A percentile compares a stretch with the other conserved stretches of the same genome.
Evolutionary conservation across 1,140 invertebrate genomes (phyloP).

Genomic region (Drosophila ficusphila): DNA sequence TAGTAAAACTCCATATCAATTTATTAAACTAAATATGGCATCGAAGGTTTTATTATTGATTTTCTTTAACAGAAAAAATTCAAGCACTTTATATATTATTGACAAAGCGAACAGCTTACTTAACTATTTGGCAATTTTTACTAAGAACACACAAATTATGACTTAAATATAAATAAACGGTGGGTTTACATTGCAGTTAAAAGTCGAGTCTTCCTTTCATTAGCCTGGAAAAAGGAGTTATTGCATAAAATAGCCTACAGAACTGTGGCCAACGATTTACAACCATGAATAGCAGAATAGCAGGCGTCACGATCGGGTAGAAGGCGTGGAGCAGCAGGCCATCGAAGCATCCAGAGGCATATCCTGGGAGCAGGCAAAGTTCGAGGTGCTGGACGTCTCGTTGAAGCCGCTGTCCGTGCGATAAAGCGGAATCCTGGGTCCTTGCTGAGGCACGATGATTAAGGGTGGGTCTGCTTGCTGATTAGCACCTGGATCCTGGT

Average conservation of each 20-base stretch:
- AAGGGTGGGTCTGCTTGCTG: slow-evolving; percentile 1
- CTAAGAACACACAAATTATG: slow-evolving; percentile 14
- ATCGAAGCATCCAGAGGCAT: slow-evolving; percentile 64
- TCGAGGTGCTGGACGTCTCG: slow-evolving; percentile 73
- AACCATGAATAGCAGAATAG: not conserved
- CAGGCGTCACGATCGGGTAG: slow-evolving; percentile 54
- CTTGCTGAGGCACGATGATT: not conserved
- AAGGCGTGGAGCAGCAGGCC: slow-evolving; percentile 75
- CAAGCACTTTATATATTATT: too few species aligned
- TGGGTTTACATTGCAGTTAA: slow-evolving; percentile 31
- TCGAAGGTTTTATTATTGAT: not conserved
- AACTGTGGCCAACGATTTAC: slow-evolving; percentile 7
- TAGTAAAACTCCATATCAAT: not conserved
- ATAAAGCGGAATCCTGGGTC: slow-evolving; percentile 48
- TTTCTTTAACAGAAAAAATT: not conserved
- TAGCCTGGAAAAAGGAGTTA: slow-evolving; percentile 36
- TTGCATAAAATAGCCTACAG: slow-evolving; percentile 46
- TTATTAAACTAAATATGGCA: slow-evolving; percentile 2
- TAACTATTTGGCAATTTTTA: slow-evolving; percentile 37
- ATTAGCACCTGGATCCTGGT: not conserved
- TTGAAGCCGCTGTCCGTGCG: slow-evolving; percentile 82
- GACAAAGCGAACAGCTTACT: slow-evolving; percentile 7
- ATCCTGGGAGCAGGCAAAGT: slow-evolving; percentile 58
- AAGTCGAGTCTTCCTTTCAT: slow-evolving; percentile 29
- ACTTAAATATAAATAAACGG: slow-evolving; percentile 26